phyloP scores from a whole-genome alignment of 2,888 invertebrate genomes.

The Diarsia brunnea region DNA sequence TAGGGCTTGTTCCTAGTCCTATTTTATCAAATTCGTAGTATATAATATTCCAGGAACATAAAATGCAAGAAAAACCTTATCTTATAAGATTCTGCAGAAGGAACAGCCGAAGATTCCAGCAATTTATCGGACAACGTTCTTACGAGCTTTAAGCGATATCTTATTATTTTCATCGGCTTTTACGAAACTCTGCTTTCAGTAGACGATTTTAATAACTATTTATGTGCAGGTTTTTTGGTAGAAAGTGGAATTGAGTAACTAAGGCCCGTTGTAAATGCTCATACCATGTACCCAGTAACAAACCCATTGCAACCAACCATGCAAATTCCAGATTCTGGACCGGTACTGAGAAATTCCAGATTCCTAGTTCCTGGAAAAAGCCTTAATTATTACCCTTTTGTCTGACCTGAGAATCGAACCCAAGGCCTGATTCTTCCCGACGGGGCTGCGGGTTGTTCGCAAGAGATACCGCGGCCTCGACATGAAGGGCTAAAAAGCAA shows the following conservation, averaged over 20 bases:
- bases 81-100: slow-evolving; percentile 29
- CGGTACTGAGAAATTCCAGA: background rate
- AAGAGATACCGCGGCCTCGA: too few species aligned
- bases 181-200: slow-evolving; percentile 7
- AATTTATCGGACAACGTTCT: slow-evolving; percentile 56
- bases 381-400: too few species aligned
- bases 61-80: slow-evolving; percentile 44
- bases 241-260: background rate
- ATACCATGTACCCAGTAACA: background rate
- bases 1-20: too few species aligned
- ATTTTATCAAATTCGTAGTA: background rate
- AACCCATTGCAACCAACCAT: background rate
- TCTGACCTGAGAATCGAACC: too few species aligned
- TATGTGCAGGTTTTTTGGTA: background rate
- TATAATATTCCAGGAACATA: slow-evolving; percentile 35
- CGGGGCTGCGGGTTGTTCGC: too few species aligned
- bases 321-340: accelerated
- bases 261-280: background rate
- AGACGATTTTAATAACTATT: slow-evolving; percentile 35
- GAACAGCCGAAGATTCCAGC: slow-evolving; percentile 20
- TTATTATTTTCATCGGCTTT: slow-evolving; percentile 47
- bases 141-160: slow-evolving; percentile 41
- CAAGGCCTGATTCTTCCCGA: too few species aligned
- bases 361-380: background rate
- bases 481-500: too few species aligned